Percentiles rank a stretch among this genome's conserved stretches.
phyloP scores from a whole-genome alignment of 2,888 invertebrate species.

The Scaptomyza parva region DNA sequence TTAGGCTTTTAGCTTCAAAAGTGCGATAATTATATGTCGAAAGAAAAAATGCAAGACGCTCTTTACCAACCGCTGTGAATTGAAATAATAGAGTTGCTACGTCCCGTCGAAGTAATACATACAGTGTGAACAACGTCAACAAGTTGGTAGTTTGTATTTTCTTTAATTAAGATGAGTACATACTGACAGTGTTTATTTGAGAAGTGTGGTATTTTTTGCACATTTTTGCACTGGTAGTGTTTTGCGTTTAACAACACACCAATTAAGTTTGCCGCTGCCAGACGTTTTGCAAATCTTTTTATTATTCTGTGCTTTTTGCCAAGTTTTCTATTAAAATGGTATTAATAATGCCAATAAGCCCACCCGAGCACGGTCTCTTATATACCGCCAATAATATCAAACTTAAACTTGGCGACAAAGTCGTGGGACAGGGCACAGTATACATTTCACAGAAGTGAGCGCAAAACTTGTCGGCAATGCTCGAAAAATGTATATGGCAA shows the following conservation, averaged over 20 bases:
- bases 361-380: conserved; percentile 81
- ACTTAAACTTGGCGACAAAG: conserved; percentile 81
- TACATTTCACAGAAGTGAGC: conserved; percentile 83
- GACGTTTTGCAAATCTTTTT: conserved; percentile 49
- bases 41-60: conserved; percentile 48
- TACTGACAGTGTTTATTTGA: conserved; percentile 1
- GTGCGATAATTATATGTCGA: conserved; percentile 25
- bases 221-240: neutral
- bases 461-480: conserved; percentile 9
- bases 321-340: conserved; percentile 78
- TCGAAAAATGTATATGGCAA: conserved; percentile 1
- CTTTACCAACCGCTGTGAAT: conserved; percentile 60
- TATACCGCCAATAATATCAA: conserved; percentile 80
- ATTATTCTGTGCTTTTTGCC: conserved; percentile 44
- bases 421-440: conserved; percentile 80
- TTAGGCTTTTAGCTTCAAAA: conserved; percentile 16
- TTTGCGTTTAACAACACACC: conserved; percentile 44
- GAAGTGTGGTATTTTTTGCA: neutral
- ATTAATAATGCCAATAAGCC: conserved; percentile 78
- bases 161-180: neutral
- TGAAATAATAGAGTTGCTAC: conserved; percentile 57
- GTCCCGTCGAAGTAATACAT: conserved; percentile 10
- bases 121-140: conserved; percentile 34
- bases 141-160: neutral
- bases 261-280: conserved; percentile 48